Conservation (phyloP, 1,140 invertebrate genomes). For the Campoletis sonorensis region DNA sequence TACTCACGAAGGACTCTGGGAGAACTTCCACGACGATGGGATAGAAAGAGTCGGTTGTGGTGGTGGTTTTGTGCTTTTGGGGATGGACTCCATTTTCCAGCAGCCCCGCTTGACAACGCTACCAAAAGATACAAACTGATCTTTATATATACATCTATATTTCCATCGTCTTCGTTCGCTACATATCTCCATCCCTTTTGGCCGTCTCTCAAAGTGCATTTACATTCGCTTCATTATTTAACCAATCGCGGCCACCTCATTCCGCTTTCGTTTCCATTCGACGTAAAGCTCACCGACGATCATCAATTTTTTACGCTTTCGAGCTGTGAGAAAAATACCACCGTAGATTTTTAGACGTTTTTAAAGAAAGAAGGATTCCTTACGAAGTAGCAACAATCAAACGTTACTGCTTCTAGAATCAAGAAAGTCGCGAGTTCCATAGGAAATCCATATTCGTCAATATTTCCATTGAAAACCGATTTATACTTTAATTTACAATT, state of each 20-base stretch:
- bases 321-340: not conserved
- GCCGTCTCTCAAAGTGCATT: conserved; percentile 63
- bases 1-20: conserved; percentile 53
- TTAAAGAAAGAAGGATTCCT: not conserved
- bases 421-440: too few species aligned
- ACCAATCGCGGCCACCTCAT: conserved; percentile 60
- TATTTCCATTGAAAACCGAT: too few species aligned
- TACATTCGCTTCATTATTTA: conserved; percentile 70
- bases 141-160: not conserved
- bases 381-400: too few species aligned
- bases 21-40: conserved; percentile 34
- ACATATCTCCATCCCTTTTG: conserved; percentile 55
- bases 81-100: conserved; percentile 1
- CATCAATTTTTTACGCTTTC: conserved; percentile 39
- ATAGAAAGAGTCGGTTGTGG: conserved; percentile 31
- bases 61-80: conserved; percentile 34
- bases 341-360: not conserved
- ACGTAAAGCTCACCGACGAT: conserved; percentile 26
- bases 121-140: not conserved
- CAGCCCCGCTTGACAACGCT: not conserved
- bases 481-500: too few species aligned
- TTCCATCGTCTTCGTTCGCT: not conserved
- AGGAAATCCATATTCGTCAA: too few species aligned
- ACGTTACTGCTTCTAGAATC: too few species aligned
- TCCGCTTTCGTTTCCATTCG: conserved; percentile 59